Evolutionary conservation across 2,113 vertebrate genomes (phyloP), one percentile per base, ranked within the genome.

Genomic region (Cervus canadensis): DNA sequence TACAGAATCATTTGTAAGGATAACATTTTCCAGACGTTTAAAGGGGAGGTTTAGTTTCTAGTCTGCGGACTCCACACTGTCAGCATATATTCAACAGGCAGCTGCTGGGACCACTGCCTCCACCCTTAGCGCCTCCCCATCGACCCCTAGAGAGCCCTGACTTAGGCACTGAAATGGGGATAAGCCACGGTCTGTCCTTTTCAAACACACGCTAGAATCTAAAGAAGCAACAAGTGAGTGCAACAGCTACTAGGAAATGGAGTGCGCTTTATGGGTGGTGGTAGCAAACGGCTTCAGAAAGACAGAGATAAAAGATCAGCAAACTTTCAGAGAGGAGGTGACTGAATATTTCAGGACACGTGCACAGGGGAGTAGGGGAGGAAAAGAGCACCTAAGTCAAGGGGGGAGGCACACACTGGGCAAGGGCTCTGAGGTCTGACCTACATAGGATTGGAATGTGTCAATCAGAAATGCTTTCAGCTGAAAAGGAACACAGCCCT

Each of bases 1-100:
- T 97, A 96, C 92, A 97, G 92, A 98, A 82, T 91, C 81, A 88
- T 94, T 96, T 98, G 78, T 91, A 96, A 98, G 74, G 87, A 86
- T 95, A 97, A 97, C 93, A 87, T 67, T 94, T 97, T 98, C 96
- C 98, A 98, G 97, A 95, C 85, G n/a, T 94, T 86, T 56, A 62
- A 3, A 90, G 40, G 56, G 40, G 60, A 14, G 30, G 36, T 57
- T 82, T 57, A 89, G 88, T 17, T 43, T 90, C 64, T 52, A 45
- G 48, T 92, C 48, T 88, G 25, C 36, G 28, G 74, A 88, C 2
- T 79, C 62, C 43, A 87, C 59, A 74, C 43, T 92, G 62, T 43
- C 60, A 85, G 54, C 28, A 82, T 50, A 33, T 56, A 86, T 17
- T 59, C 60, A 74, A 26, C 2, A 95, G 84, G 54, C 84, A 64